These are phyloP conservation scores for Drosophila pseudotalamancana DNA, from an alignment of 2,888 invertebrate species.

Conservation along the genomic window DNA sequence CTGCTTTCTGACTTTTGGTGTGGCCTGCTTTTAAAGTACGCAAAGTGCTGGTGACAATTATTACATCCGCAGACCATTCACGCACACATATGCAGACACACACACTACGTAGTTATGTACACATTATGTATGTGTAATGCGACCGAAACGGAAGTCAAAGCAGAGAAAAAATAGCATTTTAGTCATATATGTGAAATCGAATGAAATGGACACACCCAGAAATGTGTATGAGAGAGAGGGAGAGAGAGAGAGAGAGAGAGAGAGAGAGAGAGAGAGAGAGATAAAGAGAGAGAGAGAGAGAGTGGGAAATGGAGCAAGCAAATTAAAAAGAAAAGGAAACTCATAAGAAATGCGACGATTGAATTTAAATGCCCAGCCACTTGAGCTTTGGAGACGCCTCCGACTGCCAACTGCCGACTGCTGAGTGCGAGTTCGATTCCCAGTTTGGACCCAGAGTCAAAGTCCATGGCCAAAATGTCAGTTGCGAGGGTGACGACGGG, in stretches of 20 bases:
- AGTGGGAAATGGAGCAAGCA: conserved; percentile 51
- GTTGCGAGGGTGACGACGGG: conserved; percentile 43
- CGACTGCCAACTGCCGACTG: no score
- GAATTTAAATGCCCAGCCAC: conserved; percentile 76
- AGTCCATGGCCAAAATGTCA: conserved; percentile 44
- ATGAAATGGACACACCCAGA: conserved; percentile 29
- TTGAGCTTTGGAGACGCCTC: conserved; percentile 35
- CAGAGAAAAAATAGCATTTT: conserved; percentile 50
- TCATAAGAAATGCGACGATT: conserved; percentile 74
- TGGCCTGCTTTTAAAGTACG: conserved; percentile 66
- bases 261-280: not conserved
- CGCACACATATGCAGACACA: conserved; percentile 21
- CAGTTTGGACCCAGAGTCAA: conserved; percentile 29
- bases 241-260: not conserved
- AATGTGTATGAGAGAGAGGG: not conserved
- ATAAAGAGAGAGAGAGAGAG: not conserved
- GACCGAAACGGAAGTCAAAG: conserved; percentile 48
- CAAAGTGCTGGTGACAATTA: conserved; percentile 77
- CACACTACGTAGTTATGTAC: conserved; percentile 13
- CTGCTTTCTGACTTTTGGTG: conserved; percentile 60
- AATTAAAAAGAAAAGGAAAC: conserved; percentile 77
- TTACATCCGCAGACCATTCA: conserved; percentile 73
- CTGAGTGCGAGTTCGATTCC: conserved; percentile 5
- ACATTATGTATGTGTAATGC: conserved; percentile 10
- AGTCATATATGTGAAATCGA: conserved; percentile 34